phyloP scores from a whole-genome alignment of 1,140 invertebrate genomes.

The Drusus annulatus region DNA sequence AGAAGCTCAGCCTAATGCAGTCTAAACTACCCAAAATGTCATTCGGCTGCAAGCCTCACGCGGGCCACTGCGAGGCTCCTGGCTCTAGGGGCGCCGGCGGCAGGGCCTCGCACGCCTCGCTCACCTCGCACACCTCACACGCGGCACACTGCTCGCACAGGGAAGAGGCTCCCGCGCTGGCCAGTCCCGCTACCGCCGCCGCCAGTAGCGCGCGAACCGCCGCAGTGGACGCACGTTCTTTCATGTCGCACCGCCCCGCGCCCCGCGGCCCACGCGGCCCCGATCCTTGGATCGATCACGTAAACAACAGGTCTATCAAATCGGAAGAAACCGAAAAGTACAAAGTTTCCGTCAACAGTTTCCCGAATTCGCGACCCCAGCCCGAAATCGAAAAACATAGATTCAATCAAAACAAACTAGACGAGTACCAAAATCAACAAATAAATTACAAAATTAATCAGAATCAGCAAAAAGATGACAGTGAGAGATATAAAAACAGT shows the following conservation, averaged over 20 bases:
- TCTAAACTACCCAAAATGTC: constrained; percentile 66
- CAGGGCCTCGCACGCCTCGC: constrained; percentile 7
- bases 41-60: constrained; percentile 58
- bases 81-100: constrained; percentile 59
- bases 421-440: constrained; percentile 14
- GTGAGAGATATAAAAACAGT: constrained; percentile 47
- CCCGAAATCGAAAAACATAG: constrained; percentile 32
- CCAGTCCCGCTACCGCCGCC: neutral
- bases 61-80: constrained; percentile 18
- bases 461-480: constrained; percentile 19
- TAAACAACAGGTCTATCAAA: constrained; percentile 46
- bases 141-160: constrained; percentile 46
- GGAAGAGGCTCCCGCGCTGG: constrained; percentile 51
- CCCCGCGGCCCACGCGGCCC: constrained; percentile 48
- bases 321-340: constrained; percentile 34
- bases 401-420: constrained; percentile 25
- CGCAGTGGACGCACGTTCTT: constrained; percentile 60
- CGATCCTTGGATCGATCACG: constrained; percentile 49
- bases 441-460: constrained; percentile 27
- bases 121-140: too few species aligned
- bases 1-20: constrained; percentile 70
- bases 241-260: constrained; percentile 52
- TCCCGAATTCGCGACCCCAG: neutral
- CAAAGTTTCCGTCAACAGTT: constrained; percentile 16
- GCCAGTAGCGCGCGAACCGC: constrained; percentile 62